Conservation (phyloP, 2,113 vertebrate species). For the Hydropotes inermis region DNA sequence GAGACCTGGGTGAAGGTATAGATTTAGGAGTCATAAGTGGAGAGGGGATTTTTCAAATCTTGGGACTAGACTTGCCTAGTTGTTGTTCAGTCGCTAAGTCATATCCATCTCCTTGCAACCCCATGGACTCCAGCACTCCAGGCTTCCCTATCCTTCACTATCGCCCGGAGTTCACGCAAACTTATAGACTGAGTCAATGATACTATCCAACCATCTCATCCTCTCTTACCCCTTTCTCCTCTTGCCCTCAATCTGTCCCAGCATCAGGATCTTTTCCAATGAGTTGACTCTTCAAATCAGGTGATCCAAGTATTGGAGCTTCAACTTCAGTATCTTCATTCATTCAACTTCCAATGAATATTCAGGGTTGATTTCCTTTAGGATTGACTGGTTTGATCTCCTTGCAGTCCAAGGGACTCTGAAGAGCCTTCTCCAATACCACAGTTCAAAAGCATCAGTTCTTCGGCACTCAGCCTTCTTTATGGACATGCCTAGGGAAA, state of each 20-base stretch:
- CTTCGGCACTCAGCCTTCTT: not conserved
- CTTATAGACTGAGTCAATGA: not conserved
- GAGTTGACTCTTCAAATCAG: not conserved
- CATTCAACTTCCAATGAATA: not conserved
- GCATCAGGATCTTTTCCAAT: not conserved
- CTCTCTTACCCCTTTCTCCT: not conserved
- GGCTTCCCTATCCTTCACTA: not conserved
- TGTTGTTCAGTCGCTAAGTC: not conserved
- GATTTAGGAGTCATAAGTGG: not conserved
- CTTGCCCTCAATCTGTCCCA: not conserved
- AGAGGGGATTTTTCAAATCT: not conserved
- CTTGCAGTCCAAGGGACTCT: not conserved
- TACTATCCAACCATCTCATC: not conserved
- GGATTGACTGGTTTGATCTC: not conserved
- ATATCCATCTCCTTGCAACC: not conserved
- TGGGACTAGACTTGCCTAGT: not conserved
- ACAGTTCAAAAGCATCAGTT: not conserved
- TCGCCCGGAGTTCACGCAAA: not conserved
- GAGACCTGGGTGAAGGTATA: not conserved
- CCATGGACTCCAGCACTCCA: not conserved
- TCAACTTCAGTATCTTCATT: not conserved
- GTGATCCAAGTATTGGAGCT: not conserved
- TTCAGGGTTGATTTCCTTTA: not conserved
- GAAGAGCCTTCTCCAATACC: not conserved
- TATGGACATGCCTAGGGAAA: not conserved